Evolutionary conservation across 2,888 invertebrate species (phyloP), one percentile per base, ranked within the genome.

Genomic region (Branchinecta sandiegonensis): DNA sequence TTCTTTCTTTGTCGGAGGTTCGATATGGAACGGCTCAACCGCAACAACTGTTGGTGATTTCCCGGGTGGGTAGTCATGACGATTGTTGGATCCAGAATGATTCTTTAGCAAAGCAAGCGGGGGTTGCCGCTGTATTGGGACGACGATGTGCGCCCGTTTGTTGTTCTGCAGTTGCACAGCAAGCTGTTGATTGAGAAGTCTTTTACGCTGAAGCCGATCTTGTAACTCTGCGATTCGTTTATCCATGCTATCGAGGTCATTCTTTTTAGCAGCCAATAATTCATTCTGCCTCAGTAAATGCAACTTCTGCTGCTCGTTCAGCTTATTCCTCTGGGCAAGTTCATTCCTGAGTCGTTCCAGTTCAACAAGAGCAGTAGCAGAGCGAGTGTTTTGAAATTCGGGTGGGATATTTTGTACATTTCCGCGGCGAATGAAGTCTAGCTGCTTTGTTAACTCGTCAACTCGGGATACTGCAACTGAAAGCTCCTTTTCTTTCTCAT

Each of bases 391-490:
- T 73, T 65, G 73, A 73, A 56, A 56, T 56, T 56, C 63, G n/a
- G 63, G 23, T 17, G 63, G 63, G n/a, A 56, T 56, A 48, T 47
- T 47, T 50, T 67, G 67, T 46, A 48, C 65, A 14, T 47, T 48
- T 50, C 69, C 69, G 46, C 56, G 65, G 69, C 81, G 77, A 73
- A 97, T 80, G 76, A 95, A 94, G 78, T 97, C 96, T 73, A 97
- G 83, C 80, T 97, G 95, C 74, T 89, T 81, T 72, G 94, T 94
- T 77, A 97, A 83, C 80, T 94, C 93, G 77, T 97, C 95, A 76
- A 96, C 96, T 81, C 94, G 94, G 76, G 91, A 90, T 77, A 96
- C 94, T n/a, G 96, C 96, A 83, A 94, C 81, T 69, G 93, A 90
- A 71, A 97, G 81, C 80, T 96, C 95, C 79, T 94, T 94, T 78